These are phyloP conservation scores for Phyllopteryx taeniolatus DNA, from an alignment of 2,113 vertebrate genomes.

Conservation along the genomic window DNA sequence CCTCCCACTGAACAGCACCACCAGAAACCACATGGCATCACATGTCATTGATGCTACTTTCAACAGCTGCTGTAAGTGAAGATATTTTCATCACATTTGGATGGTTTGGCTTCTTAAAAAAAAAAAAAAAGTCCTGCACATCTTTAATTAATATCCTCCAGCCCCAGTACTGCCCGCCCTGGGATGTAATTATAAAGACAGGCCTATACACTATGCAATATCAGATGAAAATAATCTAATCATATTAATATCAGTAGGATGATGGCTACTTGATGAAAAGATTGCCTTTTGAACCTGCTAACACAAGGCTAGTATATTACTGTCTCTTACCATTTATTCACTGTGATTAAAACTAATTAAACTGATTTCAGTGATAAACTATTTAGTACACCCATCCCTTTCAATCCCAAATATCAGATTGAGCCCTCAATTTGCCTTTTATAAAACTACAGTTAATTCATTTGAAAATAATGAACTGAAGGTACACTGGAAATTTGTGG, in stretches of 20 bases:
- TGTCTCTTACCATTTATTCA: slow-evolving; percentile 28
- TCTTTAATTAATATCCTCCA: slow-evolving; percentile 6
- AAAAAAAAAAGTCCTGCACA: neutral
- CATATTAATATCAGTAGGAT: slow-evolving; percentile 21
- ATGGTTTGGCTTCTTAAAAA: neutral
- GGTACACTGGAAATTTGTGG: slow-evolving; percentile 17
- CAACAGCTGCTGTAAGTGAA: neutral
- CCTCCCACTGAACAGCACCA: neutral
- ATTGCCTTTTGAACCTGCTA: slow-evolving; percentile 38
- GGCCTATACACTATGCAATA: neutral
- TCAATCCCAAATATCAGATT: slow-evolving; percentile 17
- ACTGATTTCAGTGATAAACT: slow-evolving; percentile 21
- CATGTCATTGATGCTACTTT: neutral
- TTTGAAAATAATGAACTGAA: slow-evolving; percentile 6
- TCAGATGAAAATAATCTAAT: slow-evolving; percentile 21
- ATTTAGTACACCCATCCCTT: slow-evolving; percentile 24
- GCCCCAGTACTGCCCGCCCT: neutral
- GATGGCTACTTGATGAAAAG: slow-evolving; percentile 38
- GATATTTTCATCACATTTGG: neutral
- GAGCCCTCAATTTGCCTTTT: neutral
- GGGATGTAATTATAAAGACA: slow-evolving; percentile 11
- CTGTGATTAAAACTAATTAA: slow-evolving; percentile 20
- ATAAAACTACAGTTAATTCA: slow-evolving; percentile 5
- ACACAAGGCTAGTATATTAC: slow-evolving; percentile 9
- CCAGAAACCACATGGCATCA: slow-evolving; percentile 1